Conservation (phyloP, 2,888 invertebrate genomes). For the Campoplex nolae region DNA sequence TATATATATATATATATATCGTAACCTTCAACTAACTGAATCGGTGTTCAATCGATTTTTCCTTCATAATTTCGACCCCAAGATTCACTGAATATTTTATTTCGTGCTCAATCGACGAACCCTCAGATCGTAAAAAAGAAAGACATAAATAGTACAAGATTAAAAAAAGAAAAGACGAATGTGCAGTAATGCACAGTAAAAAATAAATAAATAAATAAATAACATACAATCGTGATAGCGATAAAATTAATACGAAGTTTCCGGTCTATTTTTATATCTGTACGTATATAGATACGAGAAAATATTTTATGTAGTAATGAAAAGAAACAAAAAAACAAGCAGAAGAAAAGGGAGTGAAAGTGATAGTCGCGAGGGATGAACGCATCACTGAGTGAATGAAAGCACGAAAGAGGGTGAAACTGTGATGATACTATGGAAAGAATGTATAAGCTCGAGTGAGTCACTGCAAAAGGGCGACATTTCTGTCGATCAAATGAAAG, state of each 20-base stretch:
- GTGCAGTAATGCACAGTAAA: neutral
- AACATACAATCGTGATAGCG: too few species aligned
- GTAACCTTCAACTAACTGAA: neutral
- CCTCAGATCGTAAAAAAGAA: neutral
- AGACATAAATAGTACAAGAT: neutral
- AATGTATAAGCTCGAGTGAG: constrained; percentile 48
- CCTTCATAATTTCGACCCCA: neutral
- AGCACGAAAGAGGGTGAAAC: constrained; percentile 48
- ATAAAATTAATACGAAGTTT: neutral
- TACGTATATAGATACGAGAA: neutral
- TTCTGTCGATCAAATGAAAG: constrained; percentile 22
- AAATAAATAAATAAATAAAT: neutral
- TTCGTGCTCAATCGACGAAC: neutral
- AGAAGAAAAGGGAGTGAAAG: constrained; percentile 12
- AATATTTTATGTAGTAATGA: neutral
- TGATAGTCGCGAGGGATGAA: constrained; percentile 1
- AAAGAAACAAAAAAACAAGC: neutral
- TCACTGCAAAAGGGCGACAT: constrained; percentile 21
- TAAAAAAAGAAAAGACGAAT: neutral
- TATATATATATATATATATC: too few species aligned
- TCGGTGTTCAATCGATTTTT: neutral
- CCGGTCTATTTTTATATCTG: neutral
- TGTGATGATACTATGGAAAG: constrained; percentile 26
- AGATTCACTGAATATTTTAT: neutral
- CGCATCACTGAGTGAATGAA: constrained; percentile 32